Base-by-base conservation (phyloP, 1,140 invertebrate species). In the Nixonia krombeini region DNA sequence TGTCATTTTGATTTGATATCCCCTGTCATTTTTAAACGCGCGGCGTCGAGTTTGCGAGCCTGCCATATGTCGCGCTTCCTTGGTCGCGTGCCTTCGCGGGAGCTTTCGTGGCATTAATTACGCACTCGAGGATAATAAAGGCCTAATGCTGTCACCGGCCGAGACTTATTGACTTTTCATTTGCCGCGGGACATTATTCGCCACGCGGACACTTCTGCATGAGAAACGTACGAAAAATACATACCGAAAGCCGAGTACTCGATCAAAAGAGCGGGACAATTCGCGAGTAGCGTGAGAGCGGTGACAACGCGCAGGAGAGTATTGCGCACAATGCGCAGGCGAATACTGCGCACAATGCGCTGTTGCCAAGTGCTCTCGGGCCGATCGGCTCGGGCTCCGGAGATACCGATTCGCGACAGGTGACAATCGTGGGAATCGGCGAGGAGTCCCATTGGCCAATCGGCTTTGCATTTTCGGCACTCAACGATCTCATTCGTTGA, bases 101-200 rank as follows among this genome's bases (percentile, higher is more conserved):
- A 63, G 66, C 70, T 74, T 74, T 76, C 59, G 66, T 77, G 50
- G 67, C 29, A 26, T 70, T 72, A 74, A 77, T 77, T 79, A 80
- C 71, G 75, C 78, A n/a, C n/a, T n/a, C n/a, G n/a, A 75, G 49
- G 58, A 78, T 81, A 81, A 81, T 82, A 72, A 79, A 81, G 75
- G 74, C 70, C 75, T 80, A 81, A 82, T 82, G 72, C 74, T 79
- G 77, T 79, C 79, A 70, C 71, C 70, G 49, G 33, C 57, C 66
- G 64, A 49, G 72, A 78, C 78, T 82, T 79, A 81, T 79, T 77
- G 80, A 82, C 80, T 78, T 78, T 75, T 74, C 72, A 72, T 78
- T 75, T 78, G 73, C n/a, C n/a, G n/a, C n/a, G n/a, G n/a, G n/a
- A n/a, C n/a, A n/a, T n/a, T n/a, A n/a, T n/a, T n/a, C 59, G 64